These are phyloP conservation scores for Dasysyrphus albostriatus DNA, from an alignment of 2,888 invertebrate species.

Conservation along the genomic window DNA sequence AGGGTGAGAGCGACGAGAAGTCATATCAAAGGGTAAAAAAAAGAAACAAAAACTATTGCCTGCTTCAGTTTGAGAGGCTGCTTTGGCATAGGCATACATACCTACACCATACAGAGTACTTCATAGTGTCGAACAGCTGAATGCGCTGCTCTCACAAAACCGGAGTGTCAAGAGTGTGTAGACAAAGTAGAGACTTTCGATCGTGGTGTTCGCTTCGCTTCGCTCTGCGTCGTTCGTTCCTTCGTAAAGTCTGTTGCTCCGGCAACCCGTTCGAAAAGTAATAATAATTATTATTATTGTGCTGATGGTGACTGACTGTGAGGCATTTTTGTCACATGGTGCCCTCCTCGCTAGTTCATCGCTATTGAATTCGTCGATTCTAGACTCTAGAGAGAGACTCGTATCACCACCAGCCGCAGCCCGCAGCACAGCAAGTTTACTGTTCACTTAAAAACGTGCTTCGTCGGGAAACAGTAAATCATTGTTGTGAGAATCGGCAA, in stretches of 20 bases:
- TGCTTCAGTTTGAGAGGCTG: background rate
- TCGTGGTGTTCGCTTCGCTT: background rate
- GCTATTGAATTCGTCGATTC: constrained; percentile 2
- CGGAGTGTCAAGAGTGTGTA: constrained; percentile 20
- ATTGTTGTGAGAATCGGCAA: constrained; percentile 82
- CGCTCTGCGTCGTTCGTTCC: background rate
- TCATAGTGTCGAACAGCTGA: constrained; percentile 35
- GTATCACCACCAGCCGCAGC: background rate
- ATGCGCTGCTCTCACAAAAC: constrained; percentile 28
- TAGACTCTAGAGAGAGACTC: constrained; percentile 10
- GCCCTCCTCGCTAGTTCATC: constrained; percentile 21
- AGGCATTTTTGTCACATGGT: constrained; percentile 41
- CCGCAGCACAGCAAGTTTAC: constrained; percentile 25
- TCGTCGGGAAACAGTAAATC: constrained; percentile 82
- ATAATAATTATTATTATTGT: background rate
- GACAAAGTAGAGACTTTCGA: constrained; percentile 26
- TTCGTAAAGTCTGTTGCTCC: constrained; percentile 1
- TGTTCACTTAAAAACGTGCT: constrained; percentile 82
- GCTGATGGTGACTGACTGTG: constrained; percentile 8
- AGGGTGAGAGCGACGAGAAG: constrained; percentile 2
- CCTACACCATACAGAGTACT: background rate
- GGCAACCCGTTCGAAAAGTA: constrained; percentile 34
- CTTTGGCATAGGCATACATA: background rate
- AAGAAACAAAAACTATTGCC: background rate
- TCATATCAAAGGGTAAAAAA: constrained; percentile 7